Percentiles rank a stretch among this genome's conserved stretches.
phyloP scores from a whole-genome alignment of 2,113 vertebrate genomes.

The Anhinga anhinga region DNA sequence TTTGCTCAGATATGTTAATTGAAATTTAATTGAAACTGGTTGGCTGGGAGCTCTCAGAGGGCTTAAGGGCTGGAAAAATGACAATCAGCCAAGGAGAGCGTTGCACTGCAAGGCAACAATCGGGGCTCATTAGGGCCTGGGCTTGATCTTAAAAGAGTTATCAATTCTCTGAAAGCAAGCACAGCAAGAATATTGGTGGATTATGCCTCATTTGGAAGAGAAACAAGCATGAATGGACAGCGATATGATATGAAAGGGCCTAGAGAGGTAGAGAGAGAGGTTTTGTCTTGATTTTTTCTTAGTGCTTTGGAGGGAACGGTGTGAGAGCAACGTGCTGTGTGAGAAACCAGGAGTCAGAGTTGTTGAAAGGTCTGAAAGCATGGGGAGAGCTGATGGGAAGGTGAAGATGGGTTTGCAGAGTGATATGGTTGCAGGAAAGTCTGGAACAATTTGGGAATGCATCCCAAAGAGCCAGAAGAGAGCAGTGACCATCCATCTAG shows the following conservation, averaged over 20 bases:
- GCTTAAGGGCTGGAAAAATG: not conserved
- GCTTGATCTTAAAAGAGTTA: not conserved
- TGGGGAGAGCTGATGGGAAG: not conserved
- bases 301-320: not conserved
- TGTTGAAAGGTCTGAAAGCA: not conserved
- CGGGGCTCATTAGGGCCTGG: not conserved
- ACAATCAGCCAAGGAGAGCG: not conserved
- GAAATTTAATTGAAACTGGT: slow-evolving; percentile 54
- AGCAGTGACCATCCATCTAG: not conserved
- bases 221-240: not conserved
- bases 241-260: rapidly evolving
- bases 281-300: not conserved
- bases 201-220: not conserved
- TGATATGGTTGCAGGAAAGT: not conserved
- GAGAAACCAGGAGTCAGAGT: not conserved
- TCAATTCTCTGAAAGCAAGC: not conserved
- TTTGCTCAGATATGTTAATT: slow-evolving; percentile 33
- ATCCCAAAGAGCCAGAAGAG: not conserved
- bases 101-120: not conserved
- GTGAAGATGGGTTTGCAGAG: not conserved
- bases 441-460: not conserved
- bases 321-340: not conserved
- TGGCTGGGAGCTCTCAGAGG: not conserved
- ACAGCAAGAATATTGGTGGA: not conserved
- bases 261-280: not conserved